Percentiles rank a stretch among this genome's conserved stretches.
phyloP scores from a whole-genome alignment of 2,888 invertebrate species.

The Papilio protenor region DNA sequence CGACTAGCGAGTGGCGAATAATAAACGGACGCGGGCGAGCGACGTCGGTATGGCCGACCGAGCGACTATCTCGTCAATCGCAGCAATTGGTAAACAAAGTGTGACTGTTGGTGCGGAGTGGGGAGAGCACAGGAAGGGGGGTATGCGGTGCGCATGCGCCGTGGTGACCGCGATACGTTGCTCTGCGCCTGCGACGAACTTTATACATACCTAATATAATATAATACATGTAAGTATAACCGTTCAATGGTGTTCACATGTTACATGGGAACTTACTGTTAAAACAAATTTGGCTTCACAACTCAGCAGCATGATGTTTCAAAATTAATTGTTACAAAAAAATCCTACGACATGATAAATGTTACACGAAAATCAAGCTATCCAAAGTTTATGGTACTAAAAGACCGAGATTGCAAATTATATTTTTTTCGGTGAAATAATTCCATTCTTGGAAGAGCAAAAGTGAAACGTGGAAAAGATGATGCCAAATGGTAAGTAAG shows the following conservation, averaged over 20 bases:
- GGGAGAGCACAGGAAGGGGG: constrained; percentile 85
- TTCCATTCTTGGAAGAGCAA: neutral
- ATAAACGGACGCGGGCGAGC: constrained; percentile 90
- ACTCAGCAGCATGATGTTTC: neutral
- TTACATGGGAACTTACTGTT: constrained; percentile 19
- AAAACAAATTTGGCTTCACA: constrained; percentile 8
- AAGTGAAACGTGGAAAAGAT: neutral
- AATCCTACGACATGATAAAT: neutral
- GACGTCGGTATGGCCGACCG: constrained; percentile 89
- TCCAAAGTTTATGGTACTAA: neutral
- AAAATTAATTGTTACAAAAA: neutral
- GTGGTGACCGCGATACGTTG: constrained; percentile 86
- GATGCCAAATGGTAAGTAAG: neutral
- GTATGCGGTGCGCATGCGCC: constrained; percentile 92
- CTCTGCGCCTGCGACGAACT: constrained; percentile 90
- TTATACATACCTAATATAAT: constrained; percentile 17
- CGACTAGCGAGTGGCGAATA: constrained; percentile 72
- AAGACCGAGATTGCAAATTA: neutral
- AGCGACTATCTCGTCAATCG: constrained; percentile 81
- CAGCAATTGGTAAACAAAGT: constrained; percentile 82
- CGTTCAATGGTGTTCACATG: constrained; percentile 1
- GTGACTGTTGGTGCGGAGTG: constrained; percentile 68
- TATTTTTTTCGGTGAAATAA: neutral
- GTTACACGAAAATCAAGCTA: neutral
- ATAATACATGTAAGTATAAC: neutral